Percentiles rank a stretch among this genome's conserved stretches.
phyloP scores from a whole-genome alignment of 2,113 vertebrate species.

The Otocyon megalotis region DNA sequence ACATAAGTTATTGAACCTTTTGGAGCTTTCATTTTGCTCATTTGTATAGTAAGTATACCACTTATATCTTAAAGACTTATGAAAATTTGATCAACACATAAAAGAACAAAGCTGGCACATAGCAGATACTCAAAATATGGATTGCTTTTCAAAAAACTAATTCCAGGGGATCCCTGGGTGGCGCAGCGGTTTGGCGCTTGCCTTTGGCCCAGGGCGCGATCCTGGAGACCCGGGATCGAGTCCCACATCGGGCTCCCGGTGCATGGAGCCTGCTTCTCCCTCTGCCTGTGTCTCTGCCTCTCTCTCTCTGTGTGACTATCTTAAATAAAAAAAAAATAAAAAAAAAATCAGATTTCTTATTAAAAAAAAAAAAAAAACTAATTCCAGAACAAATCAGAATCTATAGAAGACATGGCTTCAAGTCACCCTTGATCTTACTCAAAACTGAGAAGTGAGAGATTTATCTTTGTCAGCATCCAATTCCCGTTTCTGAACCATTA shows the following conservation, averaged over 20 bases:
- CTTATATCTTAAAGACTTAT: not conserved
- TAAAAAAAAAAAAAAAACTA: too few relatives aligned
- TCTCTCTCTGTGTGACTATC: too few relatives aligned
- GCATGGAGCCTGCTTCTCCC: too few relatives aligned
- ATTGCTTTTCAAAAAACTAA: conserved; percentile 1
- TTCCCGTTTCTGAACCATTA: not conserved
- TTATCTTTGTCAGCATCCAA: not conserved
- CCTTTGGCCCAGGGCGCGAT: too few relatives aligned
- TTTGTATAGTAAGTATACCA: not conserved
- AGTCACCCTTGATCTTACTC: not conserved
- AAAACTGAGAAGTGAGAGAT: not conserved
- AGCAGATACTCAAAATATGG: not conserved
- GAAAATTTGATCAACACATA: conserved; percentile 19
- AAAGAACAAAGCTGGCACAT: not conserved
- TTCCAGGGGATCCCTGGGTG: too few relatives aligned
- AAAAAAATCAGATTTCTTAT: too few relatives aligned
- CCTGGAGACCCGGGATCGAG: too few relatives aligned
- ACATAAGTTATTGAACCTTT: not conserved
- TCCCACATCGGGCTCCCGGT: too few relatives aligned
- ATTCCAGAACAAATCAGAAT: not conserved
- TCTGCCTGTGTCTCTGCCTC: too few relatives aligned
- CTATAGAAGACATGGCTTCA: not conserved
- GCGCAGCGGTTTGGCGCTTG: too few relatives aligned
- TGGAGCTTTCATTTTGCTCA: not conserved
- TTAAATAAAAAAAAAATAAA: too few relatives aligned